phyloP scores from a whole-genome alignment of 92 coral and sea anemone species.

The Porites rus region DNA sequence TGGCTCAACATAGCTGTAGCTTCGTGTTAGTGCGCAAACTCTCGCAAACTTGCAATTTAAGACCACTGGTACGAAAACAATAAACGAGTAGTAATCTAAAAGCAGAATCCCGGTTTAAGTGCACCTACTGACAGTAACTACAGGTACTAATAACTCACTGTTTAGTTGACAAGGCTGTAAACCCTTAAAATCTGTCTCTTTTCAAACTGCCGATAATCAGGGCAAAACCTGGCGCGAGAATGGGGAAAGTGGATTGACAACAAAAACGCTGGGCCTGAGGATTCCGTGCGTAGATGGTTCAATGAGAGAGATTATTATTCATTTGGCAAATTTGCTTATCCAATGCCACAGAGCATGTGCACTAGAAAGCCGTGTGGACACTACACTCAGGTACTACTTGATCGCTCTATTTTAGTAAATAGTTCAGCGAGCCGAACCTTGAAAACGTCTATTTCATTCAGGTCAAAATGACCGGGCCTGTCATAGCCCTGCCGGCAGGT shows the following conservation, averaged over 20 bases:
- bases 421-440: no score
- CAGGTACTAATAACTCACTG: not conserved
- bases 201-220: conserved; percentile 1
- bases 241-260: conserved; percentile 57
- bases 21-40: no score
- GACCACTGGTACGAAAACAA: no score
- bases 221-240: conserved; percentile 67
- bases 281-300: conserved; percentile 63
- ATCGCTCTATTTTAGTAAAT: not conserved
- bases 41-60: no score
- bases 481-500: no score
- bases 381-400: conserved; percentile 56
- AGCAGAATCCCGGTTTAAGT: no score
- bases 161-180: not conserved
- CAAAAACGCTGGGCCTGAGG: conserved; percentile 33
- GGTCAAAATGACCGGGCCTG: no score
- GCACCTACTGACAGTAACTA: no score
- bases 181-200: not conserved
- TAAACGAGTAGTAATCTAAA: no score
- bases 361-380: conserved; percentile 57
- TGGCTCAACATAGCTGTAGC: no score
- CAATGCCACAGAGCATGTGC: conserved; percentile 51
- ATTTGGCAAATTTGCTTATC: conserved; percentile 50
- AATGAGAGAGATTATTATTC: conserved; percentile 42
- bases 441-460: no score